Conservation (phyloP, 2,113 vertebrate genomes). For the Psettodes erumei region DNA sequence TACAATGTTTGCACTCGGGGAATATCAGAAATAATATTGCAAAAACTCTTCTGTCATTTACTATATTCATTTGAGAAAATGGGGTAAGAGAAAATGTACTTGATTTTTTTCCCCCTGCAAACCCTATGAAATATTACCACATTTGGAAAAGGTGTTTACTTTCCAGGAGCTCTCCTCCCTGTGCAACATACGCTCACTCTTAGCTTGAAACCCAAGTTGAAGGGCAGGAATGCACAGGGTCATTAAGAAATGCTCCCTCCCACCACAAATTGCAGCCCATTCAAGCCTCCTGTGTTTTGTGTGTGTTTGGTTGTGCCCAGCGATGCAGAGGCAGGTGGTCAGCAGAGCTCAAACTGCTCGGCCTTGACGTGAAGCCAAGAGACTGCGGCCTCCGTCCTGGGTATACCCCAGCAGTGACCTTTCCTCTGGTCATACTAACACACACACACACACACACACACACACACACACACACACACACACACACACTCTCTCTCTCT, state of each 20-base stretch:
- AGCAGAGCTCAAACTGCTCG: constrained; percentile 32
- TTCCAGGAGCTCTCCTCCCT: neutral
- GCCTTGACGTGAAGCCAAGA: constrained; percentile 29
- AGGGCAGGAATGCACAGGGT: too few relatives aligned
- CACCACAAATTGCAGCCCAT: constrained; percentile 37
- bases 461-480: constrained; percentile 28
- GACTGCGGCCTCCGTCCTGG: constrained; percentile 59
- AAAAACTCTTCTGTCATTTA: neutral
- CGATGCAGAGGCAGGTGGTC: constrained; percentile 74
- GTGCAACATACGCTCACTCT: neutral
- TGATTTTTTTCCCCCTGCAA: too few relatives aligned
- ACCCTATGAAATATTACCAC: too few relatives aligned
- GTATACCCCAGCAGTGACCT: constrained; percentile 64
- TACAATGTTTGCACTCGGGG: neutral
- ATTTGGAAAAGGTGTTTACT: neutral
- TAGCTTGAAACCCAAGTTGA: neutral
- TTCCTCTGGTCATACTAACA: constrained; percentile 43
- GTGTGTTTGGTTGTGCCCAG: constrained; percentile 44
- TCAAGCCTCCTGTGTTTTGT: constrained; percentile 37
- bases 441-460: constrained; percentile 28
- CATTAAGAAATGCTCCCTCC: constrained; percentile 33
- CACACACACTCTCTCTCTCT: too few relatives aligned
- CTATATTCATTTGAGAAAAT: too few relatives aligned
- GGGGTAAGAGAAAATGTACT: too few relatives aligned
- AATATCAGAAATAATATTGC: neutral